Base-by-base conservation (phyloP, 1,140 invertebrate species). In the Musca domestica region DNA sequence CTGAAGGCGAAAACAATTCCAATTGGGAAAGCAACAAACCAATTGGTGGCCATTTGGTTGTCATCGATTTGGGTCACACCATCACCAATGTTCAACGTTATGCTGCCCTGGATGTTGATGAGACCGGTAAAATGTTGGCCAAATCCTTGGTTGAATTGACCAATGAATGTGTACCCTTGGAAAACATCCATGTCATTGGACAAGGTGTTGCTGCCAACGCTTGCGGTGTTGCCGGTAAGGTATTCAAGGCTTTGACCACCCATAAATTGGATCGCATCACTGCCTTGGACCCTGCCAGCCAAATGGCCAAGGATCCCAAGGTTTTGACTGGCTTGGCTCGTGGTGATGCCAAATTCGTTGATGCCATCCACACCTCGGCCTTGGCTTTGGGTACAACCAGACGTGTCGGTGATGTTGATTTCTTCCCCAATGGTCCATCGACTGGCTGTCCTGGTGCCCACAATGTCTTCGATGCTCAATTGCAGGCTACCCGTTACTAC, bases 331-430 rank as follows among this genome's bases (percentile, higher is more conserved):
- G 88, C 19, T 72, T 89, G 0, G 81, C 84, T 41, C 74, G 75
- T 19, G 76, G 71, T 41, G 87, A 88, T 80, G 87, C 87, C 3
- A 78, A 82, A 15, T 88, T 87, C 54, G 87, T 89, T 1, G 91
- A 93, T 73, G 86, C 89, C 2, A 88, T 93, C 71, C 91, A 93
- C 73, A 92, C 90, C 0, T 91, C 90, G 72, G 85, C 85, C 19
- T 89, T 88, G 0, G 86, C 87, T 51, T 87, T 91, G 75, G 91
- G 91, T 2, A 86, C 90, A 56, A 81, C 85, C 49, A 85, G 88
- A 68, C 85, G 87, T 41, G 82, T 88, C 73, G 91, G 92, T 15
- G 86, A 90, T 71, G 87, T 85, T 9, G 93, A 95, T 77, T 94
- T 94, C 83, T 94, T 88, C 76, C 91, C 91, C 0, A 94, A 95